Conservation (phyloP, 1,140 invertebrate genomes). For the Bombyx mandarina region DNA sequence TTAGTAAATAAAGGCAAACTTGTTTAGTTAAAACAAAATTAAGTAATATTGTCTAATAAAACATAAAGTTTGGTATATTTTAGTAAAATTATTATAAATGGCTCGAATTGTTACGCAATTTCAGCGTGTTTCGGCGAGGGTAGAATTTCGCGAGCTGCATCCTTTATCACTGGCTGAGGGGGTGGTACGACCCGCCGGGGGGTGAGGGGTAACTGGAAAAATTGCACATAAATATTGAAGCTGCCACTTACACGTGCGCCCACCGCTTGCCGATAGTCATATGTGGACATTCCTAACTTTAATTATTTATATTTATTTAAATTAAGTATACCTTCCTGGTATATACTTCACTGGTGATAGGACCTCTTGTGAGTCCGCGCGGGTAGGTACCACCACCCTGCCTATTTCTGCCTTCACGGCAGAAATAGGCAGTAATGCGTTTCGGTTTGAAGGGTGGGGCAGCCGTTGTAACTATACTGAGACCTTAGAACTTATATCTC, state of each 20-base stretch:
- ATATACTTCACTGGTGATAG: too few species aligned
- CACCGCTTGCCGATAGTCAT: constrained; percentile 21
- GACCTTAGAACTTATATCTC: too few species aligned
- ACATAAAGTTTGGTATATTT: too few species aligned
- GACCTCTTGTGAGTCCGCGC: too few species aligned
- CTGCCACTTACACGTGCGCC: constrained; percentile 70
- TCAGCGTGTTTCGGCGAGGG: constrained; percentile 22
- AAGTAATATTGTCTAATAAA: too few species aligned
- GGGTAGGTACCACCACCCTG: too few species aligned
- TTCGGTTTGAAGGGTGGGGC: too few species aligned
- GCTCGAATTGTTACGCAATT: constrained; percentile 51
- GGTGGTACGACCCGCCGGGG: constrained; percentile 23
- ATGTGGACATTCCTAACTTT: constrained; percentile 27
- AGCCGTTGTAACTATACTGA: too few species aligned
- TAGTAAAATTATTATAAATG: constrained; percentile 24
- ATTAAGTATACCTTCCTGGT: neutral
- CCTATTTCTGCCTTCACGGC: too few species aligned
- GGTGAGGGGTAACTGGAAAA: constrained; percentile 40
- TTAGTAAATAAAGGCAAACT: too few species aligned
- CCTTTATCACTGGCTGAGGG: constrained; percentile 50
- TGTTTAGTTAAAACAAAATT: too few species aligned
- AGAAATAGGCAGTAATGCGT: too few species aligned
- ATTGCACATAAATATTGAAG: constrained; percentile 72
- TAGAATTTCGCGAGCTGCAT: constrained; percentile 40
- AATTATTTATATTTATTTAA: neutral